Conservation (phyloP, 2,797 vertebrate genomes). For the Manis crassicaudata region DNA sequence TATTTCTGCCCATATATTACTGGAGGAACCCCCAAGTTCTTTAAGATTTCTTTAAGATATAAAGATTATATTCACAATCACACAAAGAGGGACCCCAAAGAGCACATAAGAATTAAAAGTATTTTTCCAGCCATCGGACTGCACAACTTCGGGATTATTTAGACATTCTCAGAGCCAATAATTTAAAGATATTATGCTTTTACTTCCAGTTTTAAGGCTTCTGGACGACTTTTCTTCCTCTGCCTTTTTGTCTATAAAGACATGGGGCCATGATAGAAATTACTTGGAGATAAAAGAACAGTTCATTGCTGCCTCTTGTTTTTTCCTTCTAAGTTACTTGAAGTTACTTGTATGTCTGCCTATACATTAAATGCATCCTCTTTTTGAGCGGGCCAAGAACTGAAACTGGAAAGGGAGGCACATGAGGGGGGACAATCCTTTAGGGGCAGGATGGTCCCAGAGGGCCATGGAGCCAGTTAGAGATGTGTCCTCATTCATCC, state of each 20-base stretch:
- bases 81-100: slow-evolving; percentile 37
- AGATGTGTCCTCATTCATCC: not conserved
- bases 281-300: slow-evolving; percentile 38
- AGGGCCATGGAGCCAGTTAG: not conserved
- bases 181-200: slow-evolving; percentile 67
- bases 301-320: slow-evolving; percentile 11
- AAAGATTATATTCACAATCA: slow-evolving; percentile 60
- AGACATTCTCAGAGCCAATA: slow-evolving; percentile 61
- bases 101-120: not conserved
- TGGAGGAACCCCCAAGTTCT: slow-evolving; percentile 2
- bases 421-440: not conserved
- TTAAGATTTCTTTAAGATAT: slow-evolving; percentile 54
- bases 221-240: not conserved
- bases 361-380: slow-evolving; percentile 36
- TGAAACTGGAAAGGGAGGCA: not conserved
- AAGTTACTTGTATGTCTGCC: slow-evolving; percentile 29
- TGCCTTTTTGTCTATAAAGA: not conserved
- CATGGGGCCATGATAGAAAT: not conserved
- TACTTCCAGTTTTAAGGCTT: slow-evolving; percentile 50
- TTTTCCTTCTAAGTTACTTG: slow-evolving; percentile 7
- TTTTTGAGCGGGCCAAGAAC: slow-evolving; percentile 46
- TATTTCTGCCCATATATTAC: not conserved
- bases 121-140: slow-evolving; percentile 70
- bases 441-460: not conserved
- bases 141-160: slow-evolving; percentile 57